Conservation (phyloP, 2,888 invertebrate species). For the Drosophila melanosoma region DNA sequence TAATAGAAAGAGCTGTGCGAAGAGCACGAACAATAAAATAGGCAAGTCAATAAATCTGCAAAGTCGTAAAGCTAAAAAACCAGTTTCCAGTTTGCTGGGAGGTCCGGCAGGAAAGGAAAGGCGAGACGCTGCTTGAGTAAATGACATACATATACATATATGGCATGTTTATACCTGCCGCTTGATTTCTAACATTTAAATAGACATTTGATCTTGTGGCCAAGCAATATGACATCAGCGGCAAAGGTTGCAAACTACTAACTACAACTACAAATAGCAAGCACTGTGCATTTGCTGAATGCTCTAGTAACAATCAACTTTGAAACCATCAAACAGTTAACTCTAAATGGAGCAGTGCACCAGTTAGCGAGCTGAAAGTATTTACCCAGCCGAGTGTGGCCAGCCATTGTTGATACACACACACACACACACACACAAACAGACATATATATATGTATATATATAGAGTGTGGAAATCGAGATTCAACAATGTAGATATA, state of each 20-base stretch:
- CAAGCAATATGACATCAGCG: conserved; percentile 40
- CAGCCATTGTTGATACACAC: conserved; percentile 28
- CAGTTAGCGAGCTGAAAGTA: conserved; percentile 26
- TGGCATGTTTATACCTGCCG: conserved; percentile 41
- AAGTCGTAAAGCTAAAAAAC: conserved; percentile 60
- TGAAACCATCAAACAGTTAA: conserved; percentile 35
- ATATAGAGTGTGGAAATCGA: conserved; percentile 23
- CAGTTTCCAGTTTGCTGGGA: neutral
- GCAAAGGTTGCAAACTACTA: conserved; percentile 4
- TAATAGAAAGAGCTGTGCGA: neutral
- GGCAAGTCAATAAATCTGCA: conserved; percentile 61
- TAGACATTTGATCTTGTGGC: conserved; percentile 30
- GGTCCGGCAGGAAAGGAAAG: neutral
- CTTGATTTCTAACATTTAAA: conserved; percentile 44
- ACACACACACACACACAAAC: neutral
- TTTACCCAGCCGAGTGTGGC: conserved; percentile 41
- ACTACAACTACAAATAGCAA: neutral
- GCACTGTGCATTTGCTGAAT: neutral
- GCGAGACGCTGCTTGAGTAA: neutral
- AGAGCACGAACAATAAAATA: conserved; percentile 1
- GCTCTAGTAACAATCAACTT: conserved; percentile 32
- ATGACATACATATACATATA: neutral
- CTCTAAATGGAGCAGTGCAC: conserved; percentile 23
- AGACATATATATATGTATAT: neutral
- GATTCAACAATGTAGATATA: conserved; percentile 26